Conservation (phyloP, 2,113 vertebrate genomes). For the Mastomys natalensis region DNA sequence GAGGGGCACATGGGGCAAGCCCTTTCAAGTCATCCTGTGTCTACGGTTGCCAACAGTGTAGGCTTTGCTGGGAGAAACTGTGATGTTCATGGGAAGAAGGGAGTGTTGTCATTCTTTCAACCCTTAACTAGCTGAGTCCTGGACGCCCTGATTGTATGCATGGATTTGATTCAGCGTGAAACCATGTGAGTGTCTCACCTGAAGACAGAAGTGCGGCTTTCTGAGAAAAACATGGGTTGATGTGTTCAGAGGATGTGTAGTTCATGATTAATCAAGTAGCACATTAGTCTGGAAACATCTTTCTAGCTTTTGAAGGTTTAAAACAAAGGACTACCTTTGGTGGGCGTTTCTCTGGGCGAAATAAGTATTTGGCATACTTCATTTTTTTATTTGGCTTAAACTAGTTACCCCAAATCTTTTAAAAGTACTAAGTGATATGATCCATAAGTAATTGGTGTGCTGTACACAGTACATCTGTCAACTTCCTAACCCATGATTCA, state of each 20-base stretch:
- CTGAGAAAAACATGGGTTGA: not conserved
- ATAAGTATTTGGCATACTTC: constrained; percentile 35
- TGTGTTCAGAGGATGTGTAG: not conserved
- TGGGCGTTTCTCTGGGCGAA: constrained; percentile 42
- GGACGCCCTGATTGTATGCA: constrained; percentile 96
- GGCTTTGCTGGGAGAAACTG: not conserved
- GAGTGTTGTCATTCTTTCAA: not conserved
- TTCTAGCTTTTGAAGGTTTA: constrained; percentile 32
- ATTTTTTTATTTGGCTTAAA: not conserved
- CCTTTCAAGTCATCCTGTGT: not conserved
- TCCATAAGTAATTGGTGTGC: constrained; percentile 8
- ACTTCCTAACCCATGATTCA: not conserved
- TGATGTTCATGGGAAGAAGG: not conserved
- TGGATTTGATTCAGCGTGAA: constrained; percentile 95
- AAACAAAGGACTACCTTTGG: not conserved
- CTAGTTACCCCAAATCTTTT: not conserved
- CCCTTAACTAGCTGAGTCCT: constrained; percentile 90
- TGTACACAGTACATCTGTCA: not conserved
- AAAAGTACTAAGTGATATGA: not conserved
- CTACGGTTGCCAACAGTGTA: not conserved
- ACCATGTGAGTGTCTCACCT: constrained; percentile 89
- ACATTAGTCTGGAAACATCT: not conserved
- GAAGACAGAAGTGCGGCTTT: not conserved
- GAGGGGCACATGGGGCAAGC: not conserved
- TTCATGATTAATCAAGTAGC: not conserved